Base-by-base conservation (phyloP, 2,113 vertebrate genomes). In the Solenodon paradoxus region DNA sequence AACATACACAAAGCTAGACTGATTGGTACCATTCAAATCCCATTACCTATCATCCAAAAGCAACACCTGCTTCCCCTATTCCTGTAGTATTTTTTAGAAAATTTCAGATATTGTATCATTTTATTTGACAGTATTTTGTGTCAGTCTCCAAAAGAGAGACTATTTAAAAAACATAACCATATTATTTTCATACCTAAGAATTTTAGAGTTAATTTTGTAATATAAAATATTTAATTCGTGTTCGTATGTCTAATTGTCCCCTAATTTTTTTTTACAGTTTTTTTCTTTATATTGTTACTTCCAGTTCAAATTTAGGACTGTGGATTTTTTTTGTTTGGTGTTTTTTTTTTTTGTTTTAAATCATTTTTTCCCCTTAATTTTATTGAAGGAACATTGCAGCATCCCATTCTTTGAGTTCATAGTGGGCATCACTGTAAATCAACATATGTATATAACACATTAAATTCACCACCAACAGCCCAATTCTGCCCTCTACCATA, bases 111-210 rank as follows among this genome's bases (percentile, higher is more conserved):
- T 40, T 9, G 8, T 47, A 51, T 42, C 2, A 72, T 66, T 85
- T 86, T 66, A 66, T n/a, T 51, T 66, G 24, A 88, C 91, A 72
- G 78, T n/a, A 42, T 49, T 77, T 55, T 74, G 7, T 24, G 20
- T 86, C 8, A 15, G 42, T 96, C 95, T 79, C 42, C 75, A 19
- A 89, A 95, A 83, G 69, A 51, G 82, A 94, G 40, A 35, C 9
- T 74, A 5, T 45, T 78, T 28, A 7, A 28, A 82, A 77, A 88
- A 82, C 3, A 35, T 2, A 78, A 42, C 11, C 20, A n/a, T 84
- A 20, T 59, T 22, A 9, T 80, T 55, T 68, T 59, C 5, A 57
- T 38, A 49, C 47, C 55, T 68, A 47, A 72, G 49, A 94, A 49
- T 55, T 66, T 77, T 51, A 85, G 11, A n/a, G 26, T 53, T 24